Percentiles rank a stretch among this genome's conserved stretches.
Evolutionary conservation across 2,113 vertebrate species (phyloP).

Genomic region (Oryzias melastigma): DNA sequence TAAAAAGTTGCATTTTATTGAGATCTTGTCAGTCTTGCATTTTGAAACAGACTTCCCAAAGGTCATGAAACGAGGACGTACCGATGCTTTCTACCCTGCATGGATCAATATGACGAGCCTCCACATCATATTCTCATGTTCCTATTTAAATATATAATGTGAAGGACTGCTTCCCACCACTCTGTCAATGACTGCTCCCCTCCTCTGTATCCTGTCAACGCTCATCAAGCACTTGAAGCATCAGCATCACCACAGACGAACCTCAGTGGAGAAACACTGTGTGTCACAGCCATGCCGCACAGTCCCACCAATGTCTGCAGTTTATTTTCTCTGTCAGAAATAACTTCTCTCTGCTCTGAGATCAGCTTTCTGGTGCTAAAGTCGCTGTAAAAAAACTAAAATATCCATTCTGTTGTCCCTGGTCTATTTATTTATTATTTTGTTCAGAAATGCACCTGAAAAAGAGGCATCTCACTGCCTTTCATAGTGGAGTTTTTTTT

Average conservation of each 20-base stretch:
- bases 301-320: slow-evolving; percentile 36
- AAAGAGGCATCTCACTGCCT: slow-evolving; percentile 57
- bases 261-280: slow-evolving; percentile 16
- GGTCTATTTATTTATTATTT: slow-evolving; percentile 32
- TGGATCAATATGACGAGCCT: slow-evolving; percentile 24
- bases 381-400: slow-evolving; percentile 14
- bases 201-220: slow-evolving; percentile 7
- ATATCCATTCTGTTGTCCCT: slow-evolving; percentile 29
- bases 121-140: too few relatives aligned
- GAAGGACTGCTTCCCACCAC: slow-evolving; percentile 50
- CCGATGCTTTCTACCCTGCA: slow-evolving; percentile 40
- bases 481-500: slow-evolving; percentile 47
- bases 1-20: slow-evolving; percentile 6
- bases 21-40: slow-evolving; percentile 22
- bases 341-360: slow-evolving; percentile 28
- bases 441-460: slow-evolving; percentile 35
- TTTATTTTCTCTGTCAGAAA: slow-evolving; percentile 38
- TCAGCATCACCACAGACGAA: slow-evolving; percentile 9
- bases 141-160: slow-evolving; percentile 25
- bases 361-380: slow-evolving; percentile 51
- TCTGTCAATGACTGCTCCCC: slow-evolving; percentile 54
- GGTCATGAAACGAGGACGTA: slow-evolving; percentile 26
- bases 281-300: slow-evolving; percentile 24
- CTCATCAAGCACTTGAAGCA: slow-evolving; percentile 11
- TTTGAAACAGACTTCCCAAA: slow-evolving; percentile 14